phyloP scores from a whole-genome alignment of 2,888 invertebrate genomes.

The Acronicta psi region DNA sequence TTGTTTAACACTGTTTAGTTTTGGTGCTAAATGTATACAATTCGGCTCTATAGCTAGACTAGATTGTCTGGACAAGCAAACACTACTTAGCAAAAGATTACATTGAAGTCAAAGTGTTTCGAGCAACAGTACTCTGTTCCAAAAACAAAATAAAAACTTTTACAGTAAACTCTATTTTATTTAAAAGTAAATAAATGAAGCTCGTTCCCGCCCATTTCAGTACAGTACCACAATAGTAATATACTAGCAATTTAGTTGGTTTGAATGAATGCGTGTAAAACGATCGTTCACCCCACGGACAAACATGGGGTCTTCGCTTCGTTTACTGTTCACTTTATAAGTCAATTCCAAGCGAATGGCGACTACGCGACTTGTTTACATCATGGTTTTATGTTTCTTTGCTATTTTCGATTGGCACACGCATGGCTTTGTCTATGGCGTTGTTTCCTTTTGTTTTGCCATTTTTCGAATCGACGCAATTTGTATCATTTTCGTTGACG shows the following conservation, averaged over 20 bases:
- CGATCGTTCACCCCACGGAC: slow-evolving; percentile 62
- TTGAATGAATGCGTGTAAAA: slow-evolving; percentile 59
- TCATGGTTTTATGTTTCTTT: slow-evolving; percentile 60
- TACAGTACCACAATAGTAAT: slow-evolving; percentile 32
- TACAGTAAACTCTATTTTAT: not conserved
- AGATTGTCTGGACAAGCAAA: too few species aligned
- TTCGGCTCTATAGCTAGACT: too few species aligned
- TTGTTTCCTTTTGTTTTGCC: slow-evolving; percentile 12
- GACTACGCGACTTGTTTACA: slow-evolving; percentile 65
- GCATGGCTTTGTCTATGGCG: slow-evolving; percentile 30
- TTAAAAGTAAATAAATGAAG: slow-evolving; percentile 15
- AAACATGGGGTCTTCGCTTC: slow-evolving; percentile 59
- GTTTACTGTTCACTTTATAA: slow-evolving; percentile 63
- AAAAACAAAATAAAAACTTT: slow-evolving; percentile 3
- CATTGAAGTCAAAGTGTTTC: not conserved
- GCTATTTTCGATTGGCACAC: slow-evolving; percentile 53
- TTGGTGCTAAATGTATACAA: too few species aligned
- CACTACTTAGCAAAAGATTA: not conserved
- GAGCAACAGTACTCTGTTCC: not conserved
- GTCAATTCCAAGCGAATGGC: slow-evolving; percentile 64
- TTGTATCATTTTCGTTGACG: too few species aligned
- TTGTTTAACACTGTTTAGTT: too few species aligned
- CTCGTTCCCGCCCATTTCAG: slow-evolving; percentile 14
- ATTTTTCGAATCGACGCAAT: slow-evolving; percentile 3
- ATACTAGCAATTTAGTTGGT: slow-evolving; percentile 55